Conservation (phyloP, 2,797 vertebrate genomes). For the Petrocephalus sullivani region DNA sequence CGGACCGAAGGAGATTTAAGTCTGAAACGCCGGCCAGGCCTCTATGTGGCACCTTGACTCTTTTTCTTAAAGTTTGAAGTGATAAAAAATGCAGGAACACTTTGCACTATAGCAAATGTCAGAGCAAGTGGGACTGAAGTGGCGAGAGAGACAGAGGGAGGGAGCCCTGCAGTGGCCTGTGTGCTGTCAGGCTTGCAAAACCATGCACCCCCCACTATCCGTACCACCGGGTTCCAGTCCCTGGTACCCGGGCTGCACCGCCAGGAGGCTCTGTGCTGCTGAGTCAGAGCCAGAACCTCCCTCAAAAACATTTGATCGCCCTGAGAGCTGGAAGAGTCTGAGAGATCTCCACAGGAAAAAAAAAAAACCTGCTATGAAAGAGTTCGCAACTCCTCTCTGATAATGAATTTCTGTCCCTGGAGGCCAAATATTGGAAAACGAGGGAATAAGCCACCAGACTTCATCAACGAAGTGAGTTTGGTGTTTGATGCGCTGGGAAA, state of each 20-base stretch:
- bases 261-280: neutral
- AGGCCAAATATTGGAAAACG: neutral
- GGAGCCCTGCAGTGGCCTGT: neutral
- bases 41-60: neutral
- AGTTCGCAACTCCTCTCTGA: neutral
- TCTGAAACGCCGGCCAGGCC: neutral
- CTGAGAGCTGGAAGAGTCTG: neutral
- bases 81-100: conserved; percentile 4
- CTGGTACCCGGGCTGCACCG: neutral
- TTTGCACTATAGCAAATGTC: neutral
- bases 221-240: neutral
- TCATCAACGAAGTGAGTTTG: neutral
- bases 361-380: neutral
- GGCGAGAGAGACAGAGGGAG: neutral
- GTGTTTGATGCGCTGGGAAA: neutral
- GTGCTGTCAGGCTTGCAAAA: neutral
- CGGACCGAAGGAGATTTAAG: neutral
- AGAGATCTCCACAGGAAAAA: neutral
- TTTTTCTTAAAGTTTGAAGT: conserved; percentile 3
- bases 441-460: neutral
- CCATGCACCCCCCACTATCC: neutral
- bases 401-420: neutral
- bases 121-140: neutral
- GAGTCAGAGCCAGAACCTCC: neutral
- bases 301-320: neutral